These are phyloP conservation scores for Trigoniulus corallinus DNA, from an alignment of 1,140 invertebrate genomes.

Conservation along the genomic window DNA sequence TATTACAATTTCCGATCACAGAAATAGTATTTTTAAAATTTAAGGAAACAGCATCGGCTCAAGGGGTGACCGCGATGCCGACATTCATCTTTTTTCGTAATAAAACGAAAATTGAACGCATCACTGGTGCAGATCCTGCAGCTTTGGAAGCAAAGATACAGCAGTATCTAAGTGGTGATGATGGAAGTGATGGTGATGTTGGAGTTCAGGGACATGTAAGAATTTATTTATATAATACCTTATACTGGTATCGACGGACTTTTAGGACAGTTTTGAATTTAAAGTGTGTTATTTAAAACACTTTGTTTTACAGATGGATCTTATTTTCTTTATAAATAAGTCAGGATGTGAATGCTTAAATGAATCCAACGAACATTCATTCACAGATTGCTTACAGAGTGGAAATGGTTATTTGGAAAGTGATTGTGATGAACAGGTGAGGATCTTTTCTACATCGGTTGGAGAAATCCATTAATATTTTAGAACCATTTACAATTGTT, in stretches of 20 bases:
- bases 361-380: slow-evolving; percentile 80
- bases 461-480: not conserved
- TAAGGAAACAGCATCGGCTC: slow-evolving; percentile 55
- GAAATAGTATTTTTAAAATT: slow-evolving; percentile 6
- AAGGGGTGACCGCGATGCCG: slow-evolving; percentile 89
- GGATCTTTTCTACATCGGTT: no score
- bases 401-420: slow-evolving; percentile 66
- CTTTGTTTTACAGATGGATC: slow-evolving; percentile 55
- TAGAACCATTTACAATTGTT: not conserved
- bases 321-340: slow-evolving; percentile 69
- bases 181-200: slow-evolving; percentile 39
- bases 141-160: slow-evolving; percentile 75
- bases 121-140: slow-evolving; percentile 67
- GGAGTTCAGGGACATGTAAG: slow-evolving; percentile 60
- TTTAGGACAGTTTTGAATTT: not conserved
- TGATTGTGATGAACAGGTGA: slow-evolving; percentile 76
- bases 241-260: not conserved
- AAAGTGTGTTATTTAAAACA: not conserved
- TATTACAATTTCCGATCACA: no score
- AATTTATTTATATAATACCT: slow-evolving; percentile 4
- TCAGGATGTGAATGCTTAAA: slow-evolving; percentile 90
- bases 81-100: slow-evolving; percentile 95
- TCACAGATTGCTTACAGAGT: slow-evolving; percentile 52
- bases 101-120: slow-evolving; percentile 54
- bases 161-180: slow-evolving; percentile 54